These are phyloP conservation scores for Tenebrosternarchus preto DNA, from an alignment of 2,113 vertebrate genomes.

Conservation along the genomic window DNA sequence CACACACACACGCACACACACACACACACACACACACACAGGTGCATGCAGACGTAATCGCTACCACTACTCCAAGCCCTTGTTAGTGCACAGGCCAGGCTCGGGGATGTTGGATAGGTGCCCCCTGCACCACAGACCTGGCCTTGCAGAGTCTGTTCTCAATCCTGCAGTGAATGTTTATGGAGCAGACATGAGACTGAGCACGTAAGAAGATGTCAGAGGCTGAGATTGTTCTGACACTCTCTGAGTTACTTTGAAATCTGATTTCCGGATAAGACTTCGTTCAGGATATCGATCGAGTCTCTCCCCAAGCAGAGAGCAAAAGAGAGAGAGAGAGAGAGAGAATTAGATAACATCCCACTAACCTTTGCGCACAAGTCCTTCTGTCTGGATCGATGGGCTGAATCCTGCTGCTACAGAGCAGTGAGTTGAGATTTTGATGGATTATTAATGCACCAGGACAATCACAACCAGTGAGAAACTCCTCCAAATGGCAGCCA, in stretches of 20 bases:
- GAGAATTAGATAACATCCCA: neutral
- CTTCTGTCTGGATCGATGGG: conserved; percentile 42
- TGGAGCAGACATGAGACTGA: neutral
- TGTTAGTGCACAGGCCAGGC: neutral
- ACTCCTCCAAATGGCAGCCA: neutral
- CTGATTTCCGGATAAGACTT: conserved; percentile 32
- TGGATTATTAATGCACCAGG: conserved; percentile 39
- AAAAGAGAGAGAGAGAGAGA: conserved; percentile 4
- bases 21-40: neutral
- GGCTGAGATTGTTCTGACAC: conserved; percentile 19
- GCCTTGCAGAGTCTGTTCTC: neutral
- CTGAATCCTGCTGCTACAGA: conserved; percentile 42
- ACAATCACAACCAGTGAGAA: conserved; percentile 11
- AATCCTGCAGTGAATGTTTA: neutral
- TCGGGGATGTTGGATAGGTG: neutral
- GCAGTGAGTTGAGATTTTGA: conserved; percentile 13
- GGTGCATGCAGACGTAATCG: neutral
- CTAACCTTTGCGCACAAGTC: conserved; percentile 35
- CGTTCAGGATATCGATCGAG: conserved; percentile 47
- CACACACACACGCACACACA: neutral
- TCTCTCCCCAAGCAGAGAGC: conserved; percentile 22
- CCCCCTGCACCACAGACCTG: neutral
- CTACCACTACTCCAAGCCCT: neutral
- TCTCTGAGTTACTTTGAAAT: conserved; percentile 17
- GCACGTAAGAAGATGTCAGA: neutral